Conservation (phyloP, 2,113 vertebrate genomes). For the Cryptomyrus ogoouensis region DNA sequence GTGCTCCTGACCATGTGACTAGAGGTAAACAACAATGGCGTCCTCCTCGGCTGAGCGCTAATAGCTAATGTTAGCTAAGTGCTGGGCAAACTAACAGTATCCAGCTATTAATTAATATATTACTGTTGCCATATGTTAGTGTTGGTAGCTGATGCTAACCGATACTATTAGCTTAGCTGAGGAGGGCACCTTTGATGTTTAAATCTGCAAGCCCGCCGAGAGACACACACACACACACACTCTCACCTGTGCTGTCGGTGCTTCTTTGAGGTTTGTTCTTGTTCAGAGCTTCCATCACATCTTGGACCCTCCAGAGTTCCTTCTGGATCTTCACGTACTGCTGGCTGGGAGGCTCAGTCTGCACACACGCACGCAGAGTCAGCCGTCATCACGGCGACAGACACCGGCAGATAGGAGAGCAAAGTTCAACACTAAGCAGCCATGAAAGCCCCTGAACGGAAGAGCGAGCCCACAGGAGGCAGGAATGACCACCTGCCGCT, state of each 20-base stretch:
- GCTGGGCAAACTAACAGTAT: background rate
- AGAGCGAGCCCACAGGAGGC: background rate
- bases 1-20: background rate
- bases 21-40: background rate
- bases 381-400: background rate
- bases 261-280: slow-evolving; percentile 69
- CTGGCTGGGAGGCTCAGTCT: slow-evolving; percentile 90
- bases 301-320: slow-evolving; percentile 94
- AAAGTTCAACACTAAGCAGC: background rate
- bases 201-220: background rate
- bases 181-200: background rate
- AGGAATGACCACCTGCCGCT: background rate
- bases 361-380: background rate
- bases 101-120: background rate
- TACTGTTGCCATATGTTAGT: no score
- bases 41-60: background rate
- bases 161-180: background rate
- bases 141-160: background rate
- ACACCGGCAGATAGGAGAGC: background rate
- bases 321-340: slow-evolving; percentile 90
- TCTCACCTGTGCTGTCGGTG: background rate
- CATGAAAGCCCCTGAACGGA: background rate
- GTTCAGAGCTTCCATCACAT: slow-evolving; percentile 87
- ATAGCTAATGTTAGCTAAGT: background rate
- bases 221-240: background rate